Percentiles rank a stretch among this genome's conserved stretches.
Conservation (phyloP, 2,888 invertebrate species). For the Empis livida region DNA sequence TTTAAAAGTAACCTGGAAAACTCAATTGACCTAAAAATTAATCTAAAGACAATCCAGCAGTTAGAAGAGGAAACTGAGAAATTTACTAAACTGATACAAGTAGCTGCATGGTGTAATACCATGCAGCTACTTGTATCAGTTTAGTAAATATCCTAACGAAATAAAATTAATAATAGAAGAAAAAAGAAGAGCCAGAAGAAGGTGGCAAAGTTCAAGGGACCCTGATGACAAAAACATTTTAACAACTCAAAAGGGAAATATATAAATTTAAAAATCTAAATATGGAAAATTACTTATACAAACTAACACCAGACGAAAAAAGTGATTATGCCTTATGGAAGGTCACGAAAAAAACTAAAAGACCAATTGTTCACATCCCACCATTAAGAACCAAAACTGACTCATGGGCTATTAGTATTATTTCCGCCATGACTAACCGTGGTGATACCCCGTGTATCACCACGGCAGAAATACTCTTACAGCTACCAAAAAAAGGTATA, state of each 20-base stretch:
- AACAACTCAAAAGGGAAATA: not conserved
- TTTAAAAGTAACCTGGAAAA: too few species aligned
- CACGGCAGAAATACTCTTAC: not conserved
- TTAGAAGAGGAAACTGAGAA: too few species aligned
- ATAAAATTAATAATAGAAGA: too few species aligned
- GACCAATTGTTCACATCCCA: not conserved
- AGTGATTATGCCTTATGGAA: not conserved
- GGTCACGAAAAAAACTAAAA: constrained; percentile 2
- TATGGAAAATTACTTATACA: too few species aligned
- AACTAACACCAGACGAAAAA: not conserved
- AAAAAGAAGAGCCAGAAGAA: too few species aligned
- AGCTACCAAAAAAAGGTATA: not conserved
- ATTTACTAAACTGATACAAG: too few species aligned
- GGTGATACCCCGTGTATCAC: not conserved
- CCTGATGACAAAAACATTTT: too few species aligned
- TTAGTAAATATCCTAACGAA: too few species aligned
- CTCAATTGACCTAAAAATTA: too few species aligned
- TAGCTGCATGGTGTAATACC: too few species aligned
- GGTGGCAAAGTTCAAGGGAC: not conserved
- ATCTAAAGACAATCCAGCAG: too few species aligned
- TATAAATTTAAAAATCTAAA: not conserved
- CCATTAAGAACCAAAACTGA: not conserved
- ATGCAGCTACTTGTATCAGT: too few species aligned
- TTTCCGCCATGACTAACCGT: not conserved
- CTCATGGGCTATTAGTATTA: not conserved